phyloP scores from a whole-genome alignment of 2,113 vertebrate species.

The Pseudorasbora parva region DNA sequence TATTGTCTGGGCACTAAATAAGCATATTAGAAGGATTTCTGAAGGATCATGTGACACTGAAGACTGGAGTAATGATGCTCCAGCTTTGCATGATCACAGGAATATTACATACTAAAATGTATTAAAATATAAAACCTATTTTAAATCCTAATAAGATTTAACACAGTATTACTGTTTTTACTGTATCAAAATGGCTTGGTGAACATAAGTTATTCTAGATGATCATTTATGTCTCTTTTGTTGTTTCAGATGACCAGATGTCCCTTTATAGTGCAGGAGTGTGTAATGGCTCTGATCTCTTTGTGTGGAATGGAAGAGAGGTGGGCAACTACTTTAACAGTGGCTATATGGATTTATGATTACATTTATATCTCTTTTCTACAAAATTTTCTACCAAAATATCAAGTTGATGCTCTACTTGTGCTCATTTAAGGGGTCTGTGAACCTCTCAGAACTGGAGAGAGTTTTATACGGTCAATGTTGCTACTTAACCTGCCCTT shows the following conservation, averaged over 20 bases:
- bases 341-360: neutral
- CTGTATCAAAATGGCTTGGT: neutral
- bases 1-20: neutral
- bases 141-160: neutral
- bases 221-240: conserved; percentile 25
- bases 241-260: conserved; percentile 81
- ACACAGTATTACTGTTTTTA: neutral
- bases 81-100: neutral
- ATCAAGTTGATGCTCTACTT: neutral
- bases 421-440: neutral
- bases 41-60: neutral
- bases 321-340: conserved; percentile 67
- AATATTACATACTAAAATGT: neutral
- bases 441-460: neutral
- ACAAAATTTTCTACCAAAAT: neutral
- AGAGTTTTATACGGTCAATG: neutral
- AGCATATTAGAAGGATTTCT: neutral
- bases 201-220: neutral
- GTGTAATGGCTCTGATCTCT: conserved; percentile 82
- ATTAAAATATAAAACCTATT: neutral
- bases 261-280: conserved; percentile 79
- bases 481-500: neutral
- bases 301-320: conserved; percentile 94
- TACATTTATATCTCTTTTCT: neutral
- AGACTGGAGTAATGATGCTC: neutral